Base-by-base conservation (phyloP, 37 sponge, comb jelly and placozoan genomes). In the Dysidea cf. avara region DNA sequence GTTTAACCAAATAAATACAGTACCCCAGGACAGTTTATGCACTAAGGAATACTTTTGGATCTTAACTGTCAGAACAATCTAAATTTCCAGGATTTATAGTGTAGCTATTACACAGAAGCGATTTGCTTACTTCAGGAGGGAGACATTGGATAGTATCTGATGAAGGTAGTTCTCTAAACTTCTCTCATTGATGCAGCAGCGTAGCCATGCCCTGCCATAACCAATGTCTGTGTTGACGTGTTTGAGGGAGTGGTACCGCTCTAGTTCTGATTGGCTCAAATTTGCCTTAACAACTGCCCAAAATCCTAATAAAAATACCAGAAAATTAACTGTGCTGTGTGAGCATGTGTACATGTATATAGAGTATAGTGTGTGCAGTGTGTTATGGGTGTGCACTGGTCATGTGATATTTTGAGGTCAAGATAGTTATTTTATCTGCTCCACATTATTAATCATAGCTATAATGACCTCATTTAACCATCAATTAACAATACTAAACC, bases 141-240 rank as follows among this genome's bases (percentile, higher is more conserved):
- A 50, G 0, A 71, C 71, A 22, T 72, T 24, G 21, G 68, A 49
- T 0, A 78, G 56, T 3, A 90, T 64, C 43, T 56, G 21, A n/a
- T 78, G 79, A 26, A 94, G 53, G 21, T 56, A 72, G 20, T 57
- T 78, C 72, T 96, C 89, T 20, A 96, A 63, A 0, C 79, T 89
- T 16, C 91, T 50, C 57, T 96, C 96, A 39, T 96, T 96, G 37
- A 96, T 80, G 31, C 90, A 63, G 0, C 61, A 66, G 22, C 94
- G 56, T 29, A 96, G 81, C 96, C 96, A 96, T 11, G 90, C 96
- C 35, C 94, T 56, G 3, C 94, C 93, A 22, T 73, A 53, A 0
- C 86, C 81, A 18, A 88, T 24, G 18, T 88, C 75, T 14, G 79
- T 59, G 2, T 11, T 70, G 61, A 83, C 69, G 20, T 71, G 29